Percentiles rank a stretch among this genome's conserved stretches.
Evolutionary conservation across 2,797 vertebrate species (phyloP).

Genomic region (Ctenochaetus hawaiiensis): DNA sequence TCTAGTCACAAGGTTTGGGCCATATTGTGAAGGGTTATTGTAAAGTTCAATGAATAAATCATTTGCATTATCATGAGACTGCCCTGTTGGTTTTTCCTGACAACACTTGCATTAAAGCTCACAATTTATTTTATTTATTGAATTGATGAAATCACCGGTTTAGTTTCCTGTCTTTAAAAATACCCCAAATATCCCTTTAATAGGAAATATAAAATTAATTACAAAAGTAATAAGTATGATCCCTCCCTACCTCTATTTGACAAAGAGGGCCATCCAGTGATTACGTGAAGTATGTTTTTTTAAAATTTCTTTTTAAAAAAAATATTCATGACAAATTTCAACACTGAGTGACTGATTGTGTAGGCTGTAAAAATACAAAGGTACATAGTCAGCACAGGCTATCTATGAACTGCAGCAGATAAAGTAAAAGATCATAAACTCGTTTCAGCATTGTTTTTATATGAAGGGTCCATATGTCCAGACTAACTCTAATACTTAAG

Average conservation of each 20-base stretch:
- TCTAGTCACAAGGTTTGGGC: slow-evolving; percentile 1
- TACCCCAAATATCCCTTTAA: background rate
- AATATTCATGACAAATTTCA: background rate
- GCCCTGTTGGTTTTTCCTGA: background rate
- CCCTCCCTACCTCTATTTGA: background rate
- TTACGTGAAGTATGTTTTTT: background rate
- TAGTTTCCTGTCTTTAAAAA: background rate
- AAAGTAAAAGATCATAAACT: slow-evolving; percentile 42
- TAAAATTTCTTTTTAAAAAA: background rate
- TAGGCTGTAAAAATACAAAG: slow-evolving; percentile 8
- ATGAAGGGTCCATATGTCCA: background rate
- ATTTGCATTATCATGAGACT: background rate
- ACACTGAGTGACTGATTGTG: background rate
- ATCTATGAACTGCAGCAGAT: slow-evolving; percentile 41
- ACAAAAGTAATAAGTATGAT: background rate
- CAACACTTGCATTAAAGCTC: background rate
- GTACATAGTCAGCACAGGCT: slow-evolving; percentile 27
- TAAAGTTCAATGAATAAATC: slow-evolving; percentile 19
- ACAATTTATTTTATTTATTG: too few relatives aligned
- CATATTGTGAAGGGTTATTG: background rate
- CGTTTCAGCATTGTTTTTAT: slow-evolving; percentile 2
- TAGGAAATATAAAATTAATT: too few relatives aligned
- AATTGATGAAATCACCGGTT: too few relatives aligned
- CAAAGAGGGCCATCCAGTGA: background rate
- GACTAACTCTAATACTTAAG: background rate